Evolutionary conservation across 2,888 invertebrate genomes (phyloP).

Genomic region (Hydriomena furcata): DNA sequence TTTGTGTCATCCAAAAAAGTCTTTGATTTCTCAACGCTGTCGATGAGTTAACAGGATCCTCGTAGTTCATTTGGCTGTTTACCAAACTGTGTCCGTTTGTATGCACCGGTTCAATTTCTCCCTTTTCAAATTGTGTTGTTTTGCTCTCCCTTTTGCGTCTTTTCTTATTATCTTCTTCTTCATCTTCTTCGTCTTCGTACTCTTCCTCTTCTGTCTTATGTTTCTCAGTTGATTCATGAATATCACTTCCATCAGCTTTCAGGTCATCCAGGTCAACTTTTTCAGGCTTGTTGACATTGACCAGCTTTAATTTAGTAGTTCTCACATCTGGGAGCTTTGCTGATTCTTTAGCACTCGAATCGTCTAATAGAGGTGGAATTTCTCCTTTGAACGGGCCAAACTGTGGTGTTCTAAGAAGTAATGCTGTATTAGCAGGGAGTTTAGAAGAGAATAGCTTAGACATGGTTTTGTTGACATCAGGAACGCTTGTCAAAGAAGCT

Average conservation of each 20-base stretch:
- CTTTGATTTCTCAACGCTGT: conserved; percentile 29
- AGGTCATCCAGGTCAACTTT: conserved; percentile 48
- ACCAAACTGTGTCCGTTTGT: conserved; percentile 50
- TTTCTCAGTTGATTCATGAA: conserved; percentile 42
- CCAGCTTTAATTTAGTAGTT: conserved; percentile 68
- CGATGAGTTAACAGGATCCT: conserved; percentile 35
- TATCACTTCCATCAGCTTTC: conserved; percentile 55
- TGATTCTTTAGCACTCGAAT: conserved; percentile 47
- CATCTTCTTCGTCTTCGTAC: conserved; percentile 44
- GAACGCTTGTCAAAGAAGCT: conserved; percentile 82
- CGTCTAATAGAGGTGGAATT: conserved; percentile 79
- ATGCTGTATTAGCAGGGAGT: conserved; percentile 75
- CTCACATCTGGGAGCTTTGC: conserved; percentile 30
- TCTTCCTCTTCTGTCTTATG: conserved; percentile 32
- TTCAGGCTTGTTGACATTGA: conserved; percentile 53
- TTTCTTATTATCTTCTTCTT: conserved; percentile 39
- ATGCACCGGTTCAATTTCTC: conserved; percentile 52
- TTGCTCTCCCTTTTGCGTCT: conserved; percentile 61
- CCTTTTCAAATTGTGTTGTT: conserved; percentile 60
- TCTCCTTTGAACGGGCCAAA: conserved; percentile 90
- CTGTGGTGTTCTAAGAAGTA: conserved; percentile 87
- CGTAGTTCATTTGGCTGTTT: conserved; percentile 61
- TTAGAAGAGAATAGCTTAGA: conserved; percentile 70
- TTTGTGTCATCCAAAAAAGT: conserved; percentile 42
- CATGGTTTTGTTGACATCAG: conserved; percentile 63